Evolutionary conservation across 2,888 invertebrate species (phyloP).

Genomic region (Zeuzera pyrina): DNA sequence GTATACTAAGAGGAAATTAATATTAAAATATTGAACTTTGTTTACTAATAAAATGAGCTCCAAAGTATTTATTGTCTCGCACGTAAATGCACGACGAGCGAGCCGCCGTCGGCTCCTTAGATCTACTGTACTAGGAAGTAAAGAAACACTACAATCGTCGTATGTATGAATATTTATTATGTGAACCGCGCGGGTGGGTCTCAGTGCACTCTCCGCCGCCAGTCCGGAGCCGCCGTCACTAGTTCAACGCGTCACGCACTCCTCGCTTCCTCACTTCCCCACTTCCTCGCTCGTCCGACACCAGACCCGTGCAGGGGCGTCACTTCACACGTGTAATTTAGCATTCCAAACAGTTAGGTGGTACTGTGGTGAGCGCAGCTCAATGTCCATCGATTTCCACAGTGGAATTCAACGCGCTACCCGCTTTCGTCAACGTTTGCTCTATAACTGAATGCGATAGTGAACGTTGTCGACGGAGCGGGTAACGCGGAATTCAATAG

Average conservation of each 20-base stretch:
- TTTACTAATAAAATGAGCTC: slow-evolving; percentile 38
- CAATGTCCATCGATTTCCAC: slow-evolving; percentile 61
- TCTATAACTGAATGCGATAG: too few species aligned
- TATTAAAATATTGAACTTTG: slow-evolving; percentile 31
- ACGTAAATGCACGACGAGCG: slow-evolving; percentile 49
- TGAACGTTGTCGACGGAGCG: too few species aligned
- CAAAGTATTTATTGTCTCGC: slow-evolving; percentile 64
- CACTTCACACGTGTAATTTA: slow-evolving; percentile 57
- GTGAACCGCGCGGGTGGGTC: slow-evolving; percentile 4
- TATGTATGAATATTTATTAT: slow-evolving; percentile 9
- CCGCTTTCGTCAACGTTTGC: too few species aligned
- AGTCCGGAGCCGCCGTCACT: too few species aligned
- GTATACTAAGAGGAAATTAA: slow-evolving; percentile 12
- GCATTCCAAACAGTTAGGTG: slow-evolving; percentile 60
- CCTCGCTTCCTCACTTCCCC: slow-evolving; percentile 20
- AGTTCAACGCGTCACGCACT: slow-evolving; percentile 16
- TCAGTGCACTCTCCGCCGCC: slow-evolving; percentile 2
- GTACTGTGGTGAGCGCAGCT: slow-evolving; percentile 64
- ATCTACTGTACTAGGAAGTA: slow-evolving; percentile 33
- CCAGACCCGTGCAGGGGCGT: slow-evolving; percentile 28
- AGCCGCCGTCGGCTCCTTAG: slow-evolving; percentile 19
- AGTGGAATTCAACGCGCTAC: slow-evolving; percentile 33
- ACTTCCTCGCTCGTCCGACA: slow-evolving; percentile 15
- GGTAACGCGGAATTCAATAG: slow-evolving; percentile 33
- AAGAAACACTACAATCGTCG: slow-evolving; percentile 20